Base-by-base conservation (phyloP, 30 jellyfish, hydroid and myxozoan genomes). In the Turritopsis dohrnii region DNA sequence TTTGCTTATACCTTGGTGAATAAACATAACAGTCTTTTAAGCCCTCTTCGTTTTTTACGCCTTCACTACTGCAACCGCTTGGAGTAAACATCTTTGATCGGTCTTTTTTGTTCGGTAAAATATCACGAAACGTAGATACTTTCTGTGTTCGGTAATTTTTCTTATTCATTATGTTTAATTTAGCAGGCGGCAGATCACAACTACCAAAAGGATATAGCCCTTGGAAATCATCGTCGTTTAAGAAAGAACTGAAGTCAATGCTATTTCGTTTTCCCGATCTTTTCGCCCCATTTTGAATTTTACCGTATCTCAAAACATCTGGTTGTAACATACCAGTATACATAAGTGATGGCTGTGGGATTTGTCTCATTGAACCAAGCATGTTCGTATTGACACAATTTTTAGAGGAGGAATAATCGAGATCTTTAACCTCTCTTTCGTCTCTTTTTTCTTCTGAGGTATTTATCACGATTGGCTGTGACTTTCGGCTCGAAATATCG, bases 51-150 rank as follows among this genome's bases (percentile, higher is more conserved):
- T 41, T 41, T 41, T 41, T 13, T 41, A 3, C 60, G 13, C 60
- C 13, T 41, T 41, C 13, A 41, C 60, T 41, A n/a, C n/a, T n/a
- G n/a, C n/a, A n/a, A n/a, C n/a, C n/a, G 60, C 60, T 41, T 41
- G 9, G 60, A 41, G 60, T 13, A 41, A 13, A 41, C n/a, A n/a
- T n/a, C n/a, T n/a, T n/a, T n/a, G n/a, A n/a, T n/a, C n/a, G n/a
- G 13, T 41, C 13, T 41, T 41, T 41, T 13, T 13, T 41, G 60
- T 41, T 41, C 77, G 77, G 77, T 69, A 69, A 19, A 69, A 27
- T 69, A 69, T 69, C 77, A n/a, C 30, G 77, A 69, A 69, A 69
- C 8, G 77, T 69, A n/a, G 77, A n/a, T 69, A 69, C 77, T n/a
- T 23, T 69, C 0, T 69, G 28, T 69, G 77, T 69, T 27, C 77